These are phyloP conservation scores for Dallia pectoralis DNA, from an alignment of 2,797 vertebrate genomes.

Conservation along the genomic window DNA sequence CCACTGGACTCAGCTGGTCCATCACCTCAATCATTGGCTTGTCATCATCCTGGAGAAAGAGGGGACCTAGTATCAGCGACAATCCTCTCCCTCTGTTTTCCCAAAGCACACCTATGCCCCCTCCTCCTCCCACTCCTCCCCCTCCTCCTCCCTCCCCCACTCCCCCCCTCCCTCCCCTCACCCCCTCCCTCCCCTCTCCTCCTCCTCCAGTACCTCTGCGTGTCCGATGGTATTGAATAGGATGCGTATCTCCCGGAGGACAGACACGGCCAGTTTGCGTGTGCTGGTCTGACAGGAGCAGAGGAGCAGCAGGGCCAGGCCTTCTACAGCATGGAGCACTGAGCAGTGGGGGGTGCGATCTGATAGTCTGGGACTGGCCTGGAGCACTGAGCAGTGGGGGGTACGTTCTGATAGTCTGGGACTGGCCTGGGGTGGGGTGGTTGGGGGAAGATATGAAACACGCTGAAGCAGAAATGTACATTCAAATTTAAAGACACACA, in stretches of 20 bases:
- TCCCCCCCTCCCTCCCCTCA: not conserved
- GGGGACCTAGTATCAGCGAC: no score
- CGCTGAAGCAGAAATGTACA: slow-evolving; percentile 2
- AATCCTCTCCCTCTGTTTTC: not conserved
- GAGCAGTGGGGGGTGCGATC: slow-evolving; percentile 92
- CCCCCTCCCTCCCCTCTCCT: not conserved
- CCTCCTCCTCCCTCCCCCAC: not conserved
- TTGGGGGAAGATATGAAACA: not conserved
- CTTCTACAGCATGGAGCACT: slow-evolving; percentile 92
- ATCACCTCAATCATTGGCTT: slow-evolving; percentile 98
- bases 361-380: slow-evolving; percentile 83
- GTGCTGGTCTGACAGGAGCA: slow-evolving; percentile 96
- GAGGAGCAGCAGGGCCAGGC: slow-evolving; percentile 91
- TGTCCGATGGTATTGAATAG: slow-evolving; percentile 92
- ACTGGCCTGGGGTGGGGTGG: slow-evolving; percentile 29
- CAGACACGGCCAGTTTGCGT: slow-evolving; percentile 90
- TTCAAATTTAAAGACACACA: slow-evolving; percentile 3
- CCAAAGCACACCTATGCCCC: not conserved
- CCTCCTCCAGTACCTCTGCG: slow-evolving; percentile 80
- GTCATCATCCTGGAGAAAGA: slow-evolving; percentile 86
- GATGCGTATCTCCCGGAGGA: slow-evolving; percentile 92
- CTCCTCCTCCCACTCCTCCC: not conserved
- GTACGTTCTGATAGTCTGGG: not conserved
- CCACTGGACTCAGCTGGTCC: slow-evolving; percentile 95
- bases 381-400: slow-evolving; percentile 36